Conservation (phyloP, 2,113 vertebrate species). For the Psephotus haematonotus region DNA sequence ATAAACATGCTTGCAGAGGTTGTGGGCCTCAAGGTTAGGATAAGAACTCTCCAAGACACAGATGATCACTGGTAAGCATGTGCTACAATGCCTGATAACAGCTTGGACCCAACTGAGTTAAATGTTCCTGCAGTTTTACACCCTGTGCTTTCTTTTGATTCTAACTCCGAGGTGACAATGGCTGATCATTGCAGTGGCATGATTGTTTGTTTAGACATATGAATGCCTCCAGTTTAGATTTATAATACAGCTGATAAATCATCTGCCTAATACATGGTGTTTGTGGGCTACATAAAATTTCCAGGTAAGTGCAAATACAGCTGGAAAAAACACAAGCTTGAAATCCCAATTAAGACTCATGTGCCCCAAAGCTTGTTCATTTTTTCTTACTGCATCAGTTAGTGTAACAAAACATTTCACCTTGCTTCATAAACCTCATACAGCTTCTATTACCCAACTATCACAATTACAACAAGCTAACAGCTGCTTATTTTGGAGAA, state of each 20-base stretch:
- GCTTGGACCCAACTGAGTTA: not conserved
- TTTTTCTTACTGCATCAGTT: not conserved
- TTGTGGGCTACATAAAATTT: not conserved
- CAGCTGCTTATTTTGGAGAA: not conserved
- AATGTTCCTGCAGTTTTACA: not conserved
- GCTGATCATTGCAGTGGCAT: not conserved
- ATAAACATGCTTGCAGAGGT: not conserved
- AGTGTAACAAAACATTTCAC: not conserved
- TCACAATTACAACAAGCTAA: not conserved
- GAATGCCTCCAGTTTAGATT: not conserved
- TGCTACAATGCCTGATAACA: fast-evolving
- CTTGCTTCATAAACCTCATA: not conserved
- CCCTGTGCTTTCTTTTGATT: not conserved
- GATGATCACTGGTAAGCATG: not conserved
- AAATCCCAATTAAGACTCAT: not conserved
- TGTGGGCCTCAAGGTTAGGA: not conserved
- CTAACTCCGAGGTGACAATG: not conserved
- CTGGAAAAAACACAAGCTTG: not conserved
- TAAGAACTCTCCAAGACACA: not conserved
- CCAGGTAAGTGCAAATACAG: not conserved
- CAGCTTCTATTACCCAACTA: not conserved
- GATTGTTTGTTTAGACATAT: not conserved
- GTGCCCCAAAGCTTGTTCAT: not conserved
- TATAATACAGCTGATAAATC: not conserved
- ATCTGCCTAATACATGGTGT: not conserved